Evolutionary conservation across 1,140 invertebrate genomes (phyloP).

Genomic region (Trichonephila clavipes): DNA sequence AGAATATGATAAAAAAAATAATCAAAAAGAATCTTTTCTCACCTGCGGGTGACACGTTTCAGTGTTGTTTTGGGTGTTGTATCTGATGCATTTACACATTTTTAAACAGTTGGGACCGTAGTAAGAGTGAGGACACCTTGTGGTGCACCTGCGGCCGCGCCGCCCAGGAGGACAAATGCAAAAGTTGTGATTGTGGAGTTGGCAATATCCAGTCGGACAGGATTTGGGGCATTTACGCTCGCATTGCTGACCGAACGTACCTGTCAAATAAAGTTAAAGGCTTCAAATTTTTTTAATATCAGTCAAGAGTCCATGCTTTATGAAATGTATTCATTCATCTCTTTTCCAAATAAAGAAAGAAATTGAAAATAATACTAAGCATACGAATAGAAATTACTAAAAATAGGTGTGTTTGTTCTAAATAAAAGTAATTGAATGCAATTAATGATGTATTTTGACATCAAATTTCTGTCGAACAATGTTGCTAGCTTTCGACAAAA

Average conservation of each 20-base stretch:
- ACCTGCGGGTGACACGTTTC: slow-evolving; percentile 67
- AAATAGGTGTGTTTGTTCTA: no score
- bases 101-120: slow-evolving; percentile 55
- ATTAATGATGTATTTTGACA: no score
- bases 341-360: no score
- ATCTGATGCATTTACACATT: slow-evolving; percentile 53
- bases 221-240: slow-evolving; percentile 51
- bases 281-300: no score
- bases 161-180: slow-evolving; percentile 64
- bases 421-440: no score
- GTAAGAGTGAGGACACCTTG: background rate
- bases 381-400: no score
- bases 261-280: background rate
- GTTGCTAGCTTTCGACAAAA: no score
- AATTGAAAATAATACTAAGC: no score
- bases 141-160: slow-evolving; percentile 38
- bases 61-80: slow-evolving; percentile 54
- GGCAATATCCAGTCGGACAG: slow-evolving; percentile 59
- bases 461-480: no score
- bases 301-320: no score
- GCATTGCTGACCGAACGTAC: slow-evolving; percentile 54
- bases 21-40: background rate
- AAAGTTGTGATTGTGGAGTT: background rate
- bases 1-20: background rate
- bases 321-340: no score